Base-by-base conservation (phyloP, 1,140 invertebrate genomes). In the Cecropterus lyciades region DNA sequence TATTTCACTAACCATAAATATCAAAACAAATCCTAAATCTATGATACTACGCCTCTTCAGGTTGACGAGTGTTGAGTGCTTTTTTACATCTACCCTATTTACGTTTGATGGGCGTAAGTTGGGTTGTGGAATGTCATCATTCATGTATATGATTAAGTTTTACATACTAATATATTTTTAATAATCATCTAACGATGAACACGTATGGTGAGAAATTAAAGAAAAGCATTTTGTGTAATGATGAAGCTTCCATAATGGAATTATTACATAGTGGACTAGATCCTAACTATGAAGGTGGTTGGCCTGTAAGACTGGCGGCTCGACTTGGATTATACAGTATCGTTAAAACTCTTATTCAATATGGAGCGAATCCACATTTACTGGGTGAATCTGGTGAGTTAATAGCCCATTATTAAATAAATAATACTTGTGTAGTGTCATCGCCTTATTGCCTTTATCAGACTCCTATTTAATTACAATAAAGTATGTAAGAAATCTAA, bases 281-380 rank as follows among this genome's bases (percentile, higher is more conserved):
- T 68, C 84, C 85, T 27, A 91, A 92, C 71, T 83, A 73, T 63
- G 82, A 85, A 80, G 77, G 82, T 20, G 89, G 89, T 20, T 92
- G 87, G 87, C 83, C 82, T 10, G 82, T 90, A 15, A 69, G 87
- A 75, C 51, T 87, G 63, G 87, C 87, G 8, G 87, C 89, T 49
- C 77, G 87, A 9, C 66, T 80, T 55, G 89, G 89, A 33, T 72
- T 62, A 37, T 74, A 73, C 53, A 60, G 60, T 15, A 76, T 90
- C 59, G 89, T 90, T 9, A 84, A 85, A 78, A 52, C 65, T 48
- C 70, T 92, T 20, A 68, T 92, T 64, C 81, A 80, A 65, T 80
- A 77, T 70, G 87, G 89, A 57, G 87, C 87, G 5, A 84, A 88
- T 73, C 86, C 87, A 49, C 87, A 92, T 72, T 69, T 86, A 56